phyloP scores from a whole-genome alignment of 2,797 vertebrate genomes.

The Myotis planiceps region DNA sequence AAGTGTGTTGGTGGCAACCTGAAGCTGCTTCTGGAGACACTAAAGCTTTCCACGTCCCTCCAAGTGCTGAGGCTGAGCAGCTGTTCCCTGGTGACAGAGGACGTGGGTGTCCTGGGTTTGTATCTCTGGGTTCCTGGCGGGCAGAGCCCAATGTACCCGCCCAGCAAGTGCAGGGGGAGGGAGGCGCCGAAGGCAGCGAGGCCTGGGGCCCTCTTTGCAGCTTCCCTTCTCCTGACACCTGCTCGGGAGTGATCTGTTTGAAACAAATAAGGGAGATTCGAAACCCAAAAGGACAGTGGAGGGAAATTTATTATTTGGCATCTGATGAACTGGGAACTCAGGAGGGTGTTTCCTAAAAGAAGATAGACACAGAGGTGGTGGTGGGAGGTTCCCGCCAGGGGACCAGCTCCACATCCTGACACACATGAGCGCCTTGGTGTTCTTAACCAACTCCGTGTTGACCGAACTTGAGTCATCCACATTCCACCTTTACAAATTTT shows the following conservation, averaged over 20 bases:
- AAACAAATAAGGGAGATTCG: neutral
- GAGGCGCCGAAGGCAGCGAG: neutral
- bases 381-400: neutral
- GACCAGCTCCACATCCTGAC: neutral
- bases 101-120: conserved; percentile 90
- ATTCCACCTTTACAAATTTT: neutral
- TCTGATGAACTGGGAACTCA: neutral
- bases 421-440: neutral
- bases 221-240: neutral
- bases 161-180: fast-evolving
- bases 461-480: neutral
- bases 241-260: neutral
- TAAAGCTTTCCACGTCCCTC: conserved; percentile 87
- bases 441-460: neutral
- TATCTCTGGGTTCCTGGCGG: conserved; percentile 40
- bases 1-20: conserved; percentile 93
- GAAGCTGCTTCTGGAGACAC: conserved; percentile 88
- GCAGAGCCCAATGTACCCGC: neutral
- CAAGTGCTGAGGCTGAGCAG: conserved; percentile 92
- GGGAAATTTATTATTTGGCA: neutral
- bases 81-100: conserved; percentile 91
- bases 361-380: neutral
- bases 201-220: neutral
- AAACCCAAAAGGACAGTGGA: neutral
- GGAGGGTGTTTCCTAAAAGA: neutral